Evolutionary conservation across 2,888 invertebrate genomes (phyloP), one percentile per base, ranked within the genome.

Genomic region (Serripes groenlandicus): DNA sequence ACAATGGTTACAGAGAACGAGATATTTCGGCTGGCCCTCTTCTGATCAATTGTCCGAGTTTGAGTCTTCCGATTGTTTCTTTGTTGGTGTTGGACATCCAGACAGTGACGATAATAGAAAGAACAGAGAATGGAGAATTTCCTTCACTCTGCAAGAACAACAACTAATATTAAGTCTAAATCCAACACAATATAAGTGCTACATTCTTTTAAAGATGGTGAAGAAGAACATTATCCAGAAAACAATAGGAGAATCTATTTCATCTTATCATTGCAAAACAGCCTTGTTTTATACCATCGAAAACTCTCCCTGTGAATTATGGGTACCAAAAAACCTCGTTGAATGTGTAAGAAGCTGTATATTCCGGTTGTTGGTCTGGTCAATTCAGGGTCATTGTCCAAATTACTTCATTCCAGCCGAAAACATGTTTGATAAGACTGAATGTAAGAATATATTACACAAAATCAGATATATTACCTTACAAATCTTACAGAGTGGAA

Each of bases 391-490:
- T 28, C 58, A 58, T 58, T 58, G 58, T 58, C 58, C 58, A 26
- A 58, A 58, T 15, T 58, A 58, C 26, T 58, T 58, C 28, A 28
- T 58, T 7, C 58, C 58, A 2, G 58, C 23, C 26, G 58, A 58
- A 58, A 58, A 58, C n/a, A 58, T 58, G 58, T 58, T 58, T 58
- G 58, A 58, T 26, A 58, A 58, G 28, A 23, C 28, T 11, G 28
- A 23, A n/a, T 9, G 9, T 58, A 15, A n/a, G n/a, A n/a, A n/a
- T n/a, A n/a, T n/a, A n/a, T n/a, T n/a, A n/a, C n/a, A n/a, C 26
- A 26, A 7, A 4, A 26, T 58, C 4, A 7, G 58, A 58, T 28
- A 58, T 28, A 28, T 58, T 26, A 4, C 9, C 4, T 23, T 28
- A 15, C 26, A 3, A 15, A 3, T 58, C 26, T 58, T 26, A 7